These are phyloP conservation scores for Melitaea athalia DNA, from an alignment of 2,888 invertebrate genomes.

Conservation along the genomic window DNA sequence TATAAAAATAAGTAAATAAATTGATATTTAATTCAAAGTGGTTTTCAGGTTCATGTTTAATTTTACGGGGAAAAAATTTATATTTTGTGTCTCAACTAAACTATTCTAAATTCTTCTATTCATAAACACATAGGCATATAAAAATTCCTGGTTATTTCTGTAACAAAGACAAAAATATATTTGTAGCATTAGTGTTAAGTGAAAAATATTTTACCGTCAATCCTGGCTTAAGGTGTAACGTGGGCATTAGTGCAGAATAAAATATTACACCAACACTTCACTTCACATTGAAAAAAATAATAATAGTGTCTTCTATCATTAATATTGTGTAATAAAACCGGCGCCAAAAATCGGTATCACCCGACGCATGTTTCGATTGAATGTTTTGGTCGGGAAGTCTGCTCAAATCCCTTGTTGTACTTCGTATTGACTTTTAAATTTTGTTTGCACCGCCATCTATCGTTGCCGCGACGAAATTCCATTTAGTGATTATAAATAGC, in stretches of 20 bases:
- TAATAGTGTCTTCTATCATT: conserved; percentile 44
- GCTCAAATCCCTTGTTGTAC: conserved; percentile 29
- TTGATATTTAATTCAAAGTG: too few species aligned
- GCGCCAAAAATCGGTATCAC: conserved; percentile 66
- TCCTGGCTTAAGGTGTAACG: conserved; percentile 77
- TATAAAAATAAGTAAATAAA: too few species aligned
- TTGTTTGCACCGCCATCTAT: conserved; percentile 47
- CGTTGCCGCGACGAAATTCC: neutral
- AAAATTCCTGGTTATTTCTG: conserved; percentile 52
- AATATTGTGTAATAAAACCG: conserved; percentile 56
- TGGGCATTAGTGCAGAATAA: conserved; percentile 66
- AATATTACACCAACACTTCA: conserved; percentile 53
- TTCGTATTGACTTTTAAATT: conserved; percentile 53
- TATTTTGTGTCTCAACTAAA: neutral
- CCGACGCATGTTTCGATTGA: conserved; percentile 66
- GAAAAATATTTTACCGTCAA: conserved; percentile 68
- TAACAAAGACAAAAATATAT: conserved; percentile 55
- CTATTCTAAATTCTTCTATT: conserved; percentile 11
- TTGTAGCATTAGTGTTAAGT: conserved; percentile 35
- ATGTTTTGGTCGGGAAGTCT: conserved; percentile 66
- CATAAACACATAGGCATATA: conserved; percentile 18
- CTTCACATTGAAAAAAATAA: conserved; percentile 57
- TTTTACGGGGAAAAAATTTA: neutral
- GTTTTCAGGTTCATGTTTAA: neutral
- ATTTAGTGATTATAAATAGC: neutral